Evolutionary conservation across 1,140 invertebrate genomes (phyloP).

Genomic region (Cherax destructor): DNA sequence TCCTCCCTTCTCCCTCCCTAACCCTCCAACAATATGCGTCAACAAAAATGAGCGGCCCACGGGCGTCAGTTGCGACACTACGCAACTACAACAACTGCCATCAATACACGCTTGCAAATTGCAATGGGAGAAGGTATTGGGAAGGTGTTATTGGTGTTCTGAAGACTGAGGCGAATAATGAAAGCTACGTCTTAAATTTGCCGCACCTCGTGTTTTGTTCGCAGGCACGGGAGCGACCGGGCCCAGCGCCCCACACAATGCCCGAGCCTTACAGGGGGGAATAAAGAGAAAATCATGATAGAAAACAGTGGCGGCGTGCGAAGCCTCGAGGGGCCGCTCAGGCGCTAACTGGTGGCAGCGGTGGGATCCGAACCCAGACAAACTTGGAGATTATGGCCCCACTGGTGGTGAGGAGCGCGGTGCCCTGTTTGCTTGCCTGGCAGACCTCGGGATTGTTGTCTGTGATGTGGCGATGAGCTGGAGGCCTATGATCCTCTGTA

Average conservation of each 20-base stretch:
- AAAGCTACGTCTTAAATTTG: slow-evolving; percentile 57
- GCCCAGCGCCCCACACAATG: slow-evolving; percentile 47
- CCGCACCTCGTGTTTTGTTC: slow-evolving; percentile 56
- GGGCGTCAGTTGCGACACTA: slow-evolving; percentile 34
- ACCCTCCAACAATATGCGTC: neutral
- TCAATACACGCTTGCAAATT: slow-evolving; percentile 59
- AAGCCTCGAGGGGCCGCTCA: neutral
- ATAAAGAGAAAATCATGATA: slow-evolving; percentile 56
- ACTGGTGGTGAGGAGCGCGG: no score
- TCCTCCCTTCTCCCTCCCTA: neutral
- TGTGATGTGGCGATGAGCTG: no score
- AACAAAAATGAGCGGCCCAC: slow-evolving; percentile 39
- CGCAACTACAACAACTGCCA: slow-evolving; percentile 45
- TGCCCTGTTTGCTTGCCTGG: no score
- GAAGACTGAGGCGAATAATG: slow-evolving; percentile 40
- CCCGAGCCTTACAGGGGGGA: slow-evolving; percentile 36
- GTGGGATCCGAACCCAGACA: no score
- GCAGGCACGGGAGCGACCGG: slow-evolving; percentile 32
- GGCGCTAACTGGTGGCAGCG: neutral
- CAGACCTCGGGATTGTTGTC: no score
- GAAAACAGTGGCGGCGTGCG: slow-evolving; percentile 37
- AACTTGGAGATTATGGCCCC: no score
- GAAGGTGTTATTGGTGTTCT: slow-evolving; percentile 40
- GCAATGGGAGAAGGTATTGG: slow-evolving; percentile 52
- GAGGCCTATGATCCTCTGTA: no score